A percentile compares a stretch with the other conserved stretches of the same genome.
phyloP scores from a whole-genome alignment of 2,797 vertebrate species.

The Miichthys miiuy region DNA sequence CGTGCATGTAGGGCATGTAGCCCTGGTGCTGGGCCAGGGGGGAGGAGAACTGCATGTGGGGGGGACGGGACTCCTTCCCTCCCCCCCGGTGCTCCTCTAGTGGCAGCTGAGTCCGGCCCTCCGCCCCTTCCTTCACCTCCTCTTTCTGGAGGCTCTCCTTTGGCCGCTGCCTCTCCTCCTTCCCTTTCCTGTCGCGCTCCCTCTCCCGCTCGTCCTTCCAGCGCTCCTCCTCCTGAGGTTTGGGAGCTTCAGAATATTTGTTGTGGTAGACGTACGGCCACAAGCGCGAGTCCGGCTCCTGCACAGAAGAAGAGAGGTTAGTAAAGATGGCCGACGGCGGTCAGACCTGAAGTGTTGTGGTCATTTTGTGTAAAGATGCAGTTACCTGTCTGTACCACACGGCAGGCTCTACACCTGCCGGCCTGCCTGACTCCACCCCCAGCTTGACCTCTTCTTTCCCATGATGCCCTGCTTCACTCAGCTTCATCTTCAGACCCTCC shows the following conservation, averaged over 20 bases:
- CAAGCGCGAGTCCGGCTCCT: conserved; percentile 91
- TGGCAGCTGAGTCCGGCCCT: conserved; percentile 87
- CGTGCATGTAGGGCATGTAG: conserved; percentile 97
- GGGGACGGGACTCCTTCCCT: conserved; percentile 88
- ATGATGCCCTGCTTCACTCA: conserved; percentile 89
- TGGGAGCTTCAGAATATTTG: conserved; percentile 92
- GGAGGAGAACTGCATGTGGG: conserved; percentile 93
- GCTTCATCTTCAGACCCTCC: conserved; percentile 94
- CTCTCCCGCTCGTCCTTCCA: conserved; percentile 91
- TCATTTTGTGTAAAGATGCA: neutral
- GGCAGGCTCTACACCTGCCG: conserved; percentile 89
- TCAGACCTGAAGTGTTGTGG: neutral
- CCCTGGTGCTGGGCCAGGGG: conserved; percentile 94
- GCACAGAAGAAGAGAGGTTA: conserved; percentile 64
- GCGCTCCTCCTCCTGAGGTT: conserved; percentile 85
- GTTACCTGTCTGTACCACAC: conserved; percentile 98
- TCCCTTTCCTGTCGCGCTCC: conserved; percentile 85
- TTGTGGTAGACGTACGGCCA: conserved; percentile 96
- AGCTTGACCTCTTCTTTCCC: conserved; percentile 91
- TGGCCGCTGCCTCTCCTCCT: conserved; percentile 88
- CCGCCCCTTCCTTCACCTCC: conserved; percentile 88
- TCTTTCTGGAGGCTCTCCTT: conserved; percentile 85
- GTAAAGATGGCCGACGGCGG: neutral
- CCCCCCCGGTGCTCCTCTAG: conserved; percentile 89
- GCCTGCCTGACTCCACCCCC: conserved; percentile 85